These are phyloP conservation scores for Geotrupes spiniger DNA, from an alignment of 2,888 invertebrate genomes.

Conservation along the genomic window DNA sequence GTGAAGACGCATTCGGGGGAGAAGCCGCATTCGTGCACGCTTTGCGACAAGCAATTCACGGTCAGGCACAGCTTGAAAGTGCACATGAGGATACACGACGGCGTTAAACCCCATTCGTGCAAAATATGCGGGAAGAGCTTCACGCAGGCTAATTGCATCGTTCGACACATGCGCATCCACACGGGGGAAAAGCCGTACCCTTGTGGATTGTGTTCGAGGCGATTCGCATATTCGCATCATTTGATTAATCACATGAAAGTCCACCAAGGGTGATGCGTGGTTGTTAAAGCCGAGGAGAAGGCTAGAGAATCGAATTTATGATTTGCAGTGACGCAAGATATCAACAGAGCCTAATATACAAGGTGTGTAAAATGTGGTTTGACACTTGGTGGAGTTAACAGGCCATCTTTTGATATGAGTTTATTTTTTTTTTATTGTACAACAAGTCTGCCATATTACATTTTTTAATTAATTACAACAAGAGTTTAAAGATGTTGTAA, in stretches of 20 bases:
- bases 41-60: conserved; percentile 17
- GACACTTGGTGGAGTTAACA: too few relatives aligned
- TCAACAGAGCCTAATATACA: too few relatives aligned
- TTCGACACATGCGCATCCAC: conserved; percentile 24
- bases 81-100: conserved; percentile 22
- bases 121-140: conserved; percentile 24
- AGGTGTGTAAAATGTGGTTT: too few relatives aligned
- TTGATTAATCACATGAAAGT: conserved; percentile 25
- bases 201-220: conserved; percentile 20
- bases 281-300: too few relatives aligned
- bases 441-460: too few relatives aligned
- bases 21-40: conserved; percentile 17
- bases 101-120: conserved; percentile 21
- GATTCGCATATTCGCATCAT: conserved; percentile 26
- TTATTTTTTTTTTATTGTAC: too few relatives aligned
- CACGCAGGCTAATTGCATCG: conserved; percentile 20
- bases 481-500: too few relatives aligned
- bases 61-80: conserved; percentile 16
- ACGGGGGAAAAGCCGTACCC: conserved; percentile 26
- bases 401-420: too few relatives aligned
- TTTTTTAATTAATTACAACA: too few relatives aligned
- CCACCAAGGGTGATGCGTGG: conserved; percentile 13
- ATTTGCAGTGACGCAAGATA: too few relatives aligned
- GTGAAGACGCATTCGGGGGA: conserved; percentile 22
- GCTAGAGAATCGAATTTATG: too few relatives aligned